phyloP scores from a whole-genome alignment of 2,797 vertebrate species.

The Merluccius polli region DNA sequence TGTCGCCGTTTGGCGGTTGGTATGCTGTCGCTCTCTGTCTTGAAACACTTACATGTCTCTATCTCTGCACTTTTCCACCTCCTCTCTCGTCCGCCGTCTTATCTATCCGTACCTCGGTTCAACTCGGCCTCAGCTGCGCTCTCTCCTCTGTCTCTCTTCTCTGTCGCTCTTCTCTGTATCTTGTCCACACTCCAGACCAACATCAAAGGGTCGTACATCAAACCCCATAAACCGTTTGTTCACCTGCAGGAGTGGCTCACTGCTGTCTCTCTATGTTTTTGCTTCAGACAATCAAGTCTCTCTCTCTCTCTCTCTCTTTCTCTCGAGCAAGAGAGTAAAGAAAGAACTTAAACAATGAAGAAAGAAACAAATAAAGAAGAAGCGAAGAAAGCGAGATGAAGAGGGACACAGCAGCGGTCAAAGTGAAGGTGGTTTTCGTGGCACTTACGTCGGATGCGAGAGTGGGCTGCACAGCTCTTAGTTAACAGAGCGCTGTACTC shows the following conservation, averaged over 20 bases:
- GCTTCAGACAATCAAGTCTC: too few relatives aligned
- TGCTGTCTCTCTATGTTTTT: neutral
- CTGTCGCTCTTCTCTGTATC: neutral
- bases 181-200: neutral
- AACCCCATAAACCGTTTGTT: neutral
- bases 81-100: neutral
- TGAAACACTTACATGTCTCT: neutral
- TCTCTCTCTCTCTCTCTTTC: neutral
- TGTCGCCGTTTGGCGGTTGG: neutral
- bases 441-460: conserved; percentile 48
- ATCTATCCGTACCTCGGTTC: neutral
- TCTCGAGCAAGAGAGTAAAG: too few relatives aligned
- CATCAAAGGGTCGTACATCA: neutral
- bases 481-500: conserved; percentile 58
- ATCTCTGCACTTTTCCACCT: neutral
- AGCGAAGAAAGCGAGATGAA: neutral
- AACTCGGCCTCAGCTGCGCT: conserved; percentile 5
- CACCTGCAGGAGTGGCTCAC: neutral
- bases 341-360: neutral
- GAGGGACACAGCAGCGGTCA: conserved; percentile 42
- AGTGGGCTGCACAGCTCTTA: conserved; percentile 49
- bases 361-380: neutral
- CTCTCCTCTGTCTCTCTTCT: neutral
- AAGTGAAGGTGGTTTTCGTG: conserved; percentile 42
- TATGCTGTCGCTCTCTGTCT: neutral